Percentiles rank a stretch among this genome's conserved stretches.
These are phyloP conservation scores for Drosophila buzzatii DNA, from an alignment of 2,888 invertebrate species.

Conservation along the genomic window DNA sequence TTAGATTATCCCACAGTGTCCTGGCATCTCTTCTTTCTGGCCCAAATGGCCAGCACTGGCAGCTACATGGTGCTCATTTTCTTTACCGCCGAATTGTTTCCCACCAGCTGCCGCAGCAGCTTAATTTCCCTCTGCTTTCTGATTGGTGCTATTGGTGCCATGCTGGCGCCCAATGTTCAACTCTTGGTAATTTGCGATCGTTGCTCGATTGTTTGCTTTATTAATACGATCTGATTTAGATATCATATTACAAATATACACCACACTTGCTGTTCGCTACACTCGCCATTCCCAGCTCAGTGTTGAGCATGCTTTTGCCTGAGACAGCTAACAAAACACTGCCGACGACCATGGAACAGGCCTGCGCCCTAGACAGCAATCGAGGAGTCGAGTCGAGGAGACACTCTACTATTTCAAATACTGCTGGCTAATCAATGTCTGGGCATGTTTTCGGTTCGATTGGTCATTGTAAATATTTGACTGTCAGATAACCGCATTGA, in stretches of 20 bases:
- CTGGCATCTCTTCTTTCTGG: constrained; percentile 86
- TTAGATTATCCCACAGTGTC: constrained; percentile 86
- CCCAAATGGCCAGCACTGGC: constrained; percentile 88
- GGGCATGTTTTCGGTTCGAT: constrained; percentile 7
- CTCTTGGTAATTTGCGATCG: constrained; percentile 84
- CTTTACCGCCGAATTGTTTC: constrained; percentile 90
- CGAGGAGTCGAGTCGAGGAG: constrained; percentile 12
- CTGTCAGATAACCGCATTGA: constrained; percentile 5
- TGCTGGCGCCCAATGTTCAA: constrained; percentile 90
- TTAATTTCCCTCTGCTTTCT: constrained; percentile 89
- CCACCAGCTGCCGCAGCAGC: constrained; percentile 88
- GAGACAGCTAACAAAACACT: constrained; percentile 88
- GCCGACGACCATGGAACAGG: constrained; percentile 88
- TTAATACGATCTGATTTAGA: constrained; percentile 41
- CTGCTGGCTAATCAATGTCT: constrained; percentile 38
- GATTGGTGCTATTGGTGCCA: constrained; percentile 89
- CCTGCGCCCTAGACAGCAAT: constrained; percentile 71
- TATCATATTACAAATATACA: constrained; percentile 84
- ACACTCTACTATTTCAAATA: constrained; percentile 24
- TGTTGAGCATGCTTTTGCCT: constrained; percentile 87
- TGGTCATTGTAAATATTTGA: constrained; percentile 31
- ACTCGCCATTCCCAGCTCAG: constrained; percentile 87
- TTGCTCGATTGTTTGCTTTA: too few relatives aligned
- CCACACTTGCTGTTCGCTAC: constrained; percentile 88
- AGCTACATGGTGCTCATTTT: constrained; percentile 89